Percentiles rank a stretch among this genome's conserved stretches.
Evolutionary conservation across 2,113 vertebrate genomes (phyloP).

Genomic region (Chloebia gouldiae): DNA sequence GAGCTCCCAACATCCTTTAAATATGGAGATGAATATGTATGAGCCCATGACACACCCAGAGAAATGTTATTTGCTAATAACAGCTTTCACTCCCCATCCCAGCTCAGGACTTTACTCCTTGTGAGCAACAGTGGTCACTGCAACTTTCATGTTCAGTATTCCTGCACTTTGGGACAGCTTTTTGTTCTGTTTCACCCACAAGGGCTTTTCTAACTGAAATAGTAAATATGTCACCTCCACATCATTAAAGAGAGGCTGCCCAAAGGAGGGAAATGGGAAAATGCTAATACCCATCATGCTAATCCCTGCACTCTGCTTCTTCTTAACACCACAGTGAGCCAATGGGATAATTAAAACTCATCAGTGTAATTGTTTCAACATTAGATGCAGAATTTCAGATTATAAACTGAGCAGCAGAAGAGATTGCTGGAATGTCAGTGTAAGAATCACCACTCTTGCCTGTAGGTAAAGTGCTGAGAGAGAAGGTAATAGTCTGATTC

Average conservation of each 20-base stretch:
- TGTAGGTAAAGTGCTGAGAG: neutral
- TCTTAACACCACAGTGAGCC: neutral
- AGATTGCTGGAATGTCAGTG: neutral
- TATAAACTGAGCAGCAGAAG: neutral
- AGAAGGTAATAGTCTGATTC: neutral
- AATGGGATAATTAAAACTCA: neutral
- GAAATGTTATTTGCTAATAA: neutral
- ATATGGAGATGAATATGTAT: neutral
- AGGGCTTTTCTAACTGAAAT: neutral
- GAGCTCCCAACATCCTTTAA: neutral
- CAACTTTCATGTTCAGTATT: neutral
- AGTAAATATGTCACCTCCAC: neutral
- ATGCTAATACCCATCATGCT: accelerated
- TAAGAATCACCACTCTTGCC: neutral
- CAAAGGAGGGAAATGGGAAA: neutral
- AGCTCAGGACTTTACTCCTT: neutral
- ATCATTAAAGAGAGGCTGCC: neutral
- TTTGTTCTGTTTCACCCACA: neutral
- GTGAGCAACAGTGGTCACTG: accelerated
- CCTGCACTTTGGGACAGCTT: neutral
- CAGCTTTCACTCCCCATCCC: neutral
- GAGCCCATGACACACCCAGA: neutral
- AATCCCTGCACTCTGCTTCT: neutral
- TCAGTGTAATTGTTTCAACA: neutral
- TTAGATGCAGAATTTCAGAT: neutral